Evolutionary conservation across 2,888 invertebrate genomes (phyloP).

Genomic region (Tetanocera ferruginea): DNA sequence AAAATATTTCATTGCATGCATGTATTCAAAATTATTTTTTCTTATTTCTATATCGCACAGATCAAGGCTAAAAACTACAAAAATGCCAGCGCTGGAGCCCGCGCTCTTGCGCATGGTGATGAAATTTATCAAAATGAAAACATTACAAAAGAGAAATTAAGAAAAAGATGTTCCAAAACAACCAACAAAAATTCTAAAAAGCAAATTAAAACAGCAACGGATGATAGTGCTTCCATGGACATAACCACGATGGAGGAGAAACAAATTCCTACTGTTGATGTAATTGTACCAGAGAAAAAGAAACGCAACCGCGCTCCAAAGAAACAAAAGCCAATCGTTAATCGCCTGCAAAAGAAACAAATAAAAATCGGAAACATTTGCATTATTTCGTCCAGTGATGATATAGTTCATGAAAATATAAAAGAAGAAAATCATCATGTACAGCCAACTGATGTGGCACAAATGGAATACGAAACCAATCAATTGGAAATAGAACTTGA

Average conservation of each 20-base stretch:
- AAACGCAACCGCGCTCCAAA: conserved; percentile 8
- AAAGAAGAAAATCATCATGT: conserved; percentile 47
- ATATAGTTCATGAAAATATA: conserved; percentile 8
- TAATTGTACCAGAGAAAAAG: conserved; percentile 3
- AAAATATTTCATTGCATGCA: too few species aligned
- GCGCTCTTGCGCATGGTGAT: conserved; percentile 56
- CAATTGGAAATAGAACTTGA: conserved; percentile 52
- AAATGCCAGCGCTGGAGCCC: conserved; percentile 47
- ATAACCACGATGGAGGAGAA: background rate
- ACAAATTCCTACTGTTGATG: background rate
- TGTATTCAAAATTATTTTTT: too few species aligned
- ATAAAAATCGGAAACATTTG: conserved; percentile 1
- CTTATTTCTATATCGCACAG: background rate
- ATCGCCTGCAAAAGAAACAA: background rate
- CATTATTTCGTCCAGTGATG: background rate
- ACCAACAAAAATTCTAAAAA: conserved; percentile 13
- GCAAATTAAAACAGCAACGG: background rate
- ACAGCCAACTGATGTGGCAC: background rate
- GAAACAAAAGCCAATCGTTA: background rate
- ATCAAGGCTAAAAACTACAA: background rate
- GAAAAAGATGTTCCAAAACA: background rate
- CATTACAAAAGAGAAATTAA: conserved; percentile 51
- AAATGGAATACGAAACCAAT: conserved; percentile 19
- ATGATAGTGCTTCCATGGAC: conserved; percentile 3
- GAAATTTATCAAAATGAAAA: conserved; percentile 64